Conservation (phyloP, 2,888 invertebrate species). For the Prosapia bicincta region DNA sequence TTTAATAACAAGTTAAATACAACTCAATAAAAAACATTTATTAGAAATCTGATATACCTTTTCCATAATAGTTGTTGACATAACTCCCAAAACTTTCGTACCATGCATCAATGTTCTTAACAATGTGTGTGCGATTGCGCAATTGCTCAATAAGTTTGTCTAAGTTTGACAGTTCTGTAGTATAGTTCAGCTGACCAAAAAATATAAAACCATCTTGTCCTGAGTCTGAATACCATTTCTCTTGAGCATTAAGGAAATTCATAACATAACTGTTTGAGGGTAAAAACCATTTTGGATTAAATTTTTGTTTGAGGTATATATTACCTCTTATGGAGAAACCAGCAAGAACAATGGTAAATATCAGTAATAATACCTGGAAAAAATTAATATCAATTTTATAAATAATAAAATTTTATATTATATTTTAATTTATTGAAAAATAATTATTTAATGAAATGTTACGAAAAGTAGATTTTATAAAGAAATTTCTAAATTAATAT, state of each 20-base stretch:
- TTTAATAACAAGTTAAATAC: neutral
- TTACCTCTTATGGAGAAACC: constrained; percentile 61
- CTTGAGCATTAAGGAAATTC: constrained; percentile 55
- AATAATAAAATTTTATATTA: too few species aligned
- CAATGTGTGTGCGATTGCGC: constrained; percentile 52
- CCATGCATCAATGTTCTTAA: constrained; percentile 59
- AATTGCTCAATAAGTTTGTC: constrained; percentile 54
- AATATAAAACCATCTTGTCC: constrained; percentile 62
- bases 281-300: constrained; percentile 77
- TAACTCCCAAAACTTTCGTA: constrained; percentile 61
- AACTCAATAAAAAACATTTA: neutral
- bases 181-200: constrained; percentile 64
- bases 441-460: too few species aligned
- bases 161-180: constrained; percentile 57
- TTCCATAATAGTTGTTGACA: constrained; percentile 55
- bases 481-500: too few species aligned
- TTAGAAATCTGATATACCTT: constrained; percentile 46
- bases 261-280: constrained; percentile 66
- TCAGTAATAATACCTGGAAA: constrained; percentile 53
- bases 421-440: too few species aligned
- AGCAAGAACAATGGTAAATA: constrained; percentile 57
- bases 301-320: constrained; percentile 66
- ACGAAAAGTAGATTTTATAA: too few species aligned
- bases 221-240: constrained; percentile 60
- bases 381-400: too few species aligned